phyloP scores from a whole-genome alignment of 2,113 vertebrate species.

The Canis aureus region DNA sequence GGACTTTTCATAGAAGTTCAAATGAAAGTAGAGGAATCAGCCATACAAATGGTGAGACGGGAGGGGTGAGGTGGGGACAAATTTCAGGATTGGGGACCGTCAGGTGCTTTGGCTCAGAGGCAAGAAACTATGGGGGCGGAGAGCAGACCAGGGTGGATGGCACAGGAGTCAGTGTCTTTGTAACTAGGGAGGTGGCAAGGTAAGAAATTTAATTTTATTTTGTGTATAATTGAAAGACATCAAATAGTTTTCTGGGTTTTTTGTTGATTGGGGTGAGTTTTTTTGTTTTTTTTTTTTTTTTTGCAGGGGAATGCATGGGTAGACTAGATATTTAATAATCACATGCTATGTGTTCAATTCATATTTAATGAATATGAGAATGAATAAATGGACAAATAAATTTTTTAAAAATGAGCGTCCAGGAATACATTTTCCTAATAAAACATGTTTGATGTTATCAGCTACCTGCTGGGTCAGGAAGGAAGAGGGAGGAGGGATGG shows the following conservation, averaged over 20 bases:
- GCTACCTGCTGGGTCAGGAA: neutral
- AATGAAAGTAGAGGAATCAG: neutral
- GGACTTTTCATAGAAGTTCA: neutral
- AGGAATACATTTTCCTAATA: neutral
- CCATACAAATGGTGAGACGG: neutral
- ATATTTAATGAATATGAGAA: neutral
- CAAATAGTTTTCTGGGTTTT: neutral
- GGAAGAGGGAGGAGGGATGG: neutral
- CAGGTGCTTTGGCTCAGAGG: neutral
- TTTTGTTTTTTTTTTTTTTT: neutral
- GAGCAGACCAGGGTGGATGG: neutral
- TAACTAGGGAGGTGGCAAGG: neutral
- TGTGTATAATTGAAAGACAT: neutral
- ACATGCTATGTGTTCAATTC: neutral
- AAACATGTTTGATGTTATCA: neutral
- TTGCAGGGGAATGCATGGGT: neutral
- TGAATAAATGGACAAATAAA: neutral
- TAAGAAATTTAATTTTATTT: neutral
- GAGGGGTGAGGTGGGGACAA: too few species aligned
- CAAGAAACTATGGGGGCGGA: neutral
- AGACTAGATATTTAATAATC: slow-evolving; percentile 21
- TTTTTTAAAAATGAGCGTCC: neutral
- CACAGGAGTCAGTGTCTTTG: neutral
- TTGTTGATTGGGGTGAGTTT: neutral
- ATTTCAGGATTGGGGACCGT: neutral